Base-by-base conservation (phyloP, 2,113 vertebrate species). In the Phylloscopus whistleri region DNA sequence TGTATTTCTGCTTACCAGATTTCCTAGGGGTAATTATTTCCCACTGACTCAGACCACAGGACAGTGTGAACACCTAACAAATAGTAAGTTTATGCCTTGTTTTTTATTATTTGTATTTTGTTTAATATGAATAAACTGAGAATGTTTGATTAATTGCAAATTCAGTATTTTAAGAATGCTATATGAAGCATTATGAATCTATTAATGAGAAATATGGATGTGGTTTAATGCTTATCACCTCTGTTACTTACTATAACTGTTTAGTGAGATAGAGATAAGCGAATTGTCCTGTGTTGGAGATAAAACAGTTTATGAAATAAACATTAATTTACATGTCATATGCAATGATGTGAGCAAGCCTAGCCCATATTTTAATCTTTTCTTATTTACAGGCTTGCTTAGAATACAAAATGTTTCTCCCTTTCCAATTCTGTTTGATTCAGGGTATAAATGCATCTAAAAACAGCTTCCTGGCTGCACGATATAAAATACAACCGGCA, bases 61-160 rank as follows among this genome's bases (percentile, higher is more conserved):
- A 96, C 79, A 76, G 83, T 60, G 85, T 67, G 94, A 93, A 83
- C 91, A 90, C 24, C 93, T 88, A 62, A 83, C 72, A 95, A 97
- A 97, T 13, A 94, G 98, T 98, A 97, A 98, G 98, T 98, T 97
- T 73, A 35, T 95, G 56, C 63, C 58, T 89, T 87, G 10, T 89
- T 97, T 97, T 97, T 96, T 96, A 49, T 87, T 93, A 68, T 91
- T 90, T 10, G 5, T 93, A 15, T 87, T 96, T 73, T 58, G 67
- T 85, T 93, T 46, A 70, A 72, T 72, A 26, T 77, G 66, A 37
- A 84, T 70, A 78, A 96, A 31, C 72, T 94, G 90, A 64, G 92
- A 96, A 68, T 84, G 28, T 77, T 87, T 77, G 24, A 72, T 85
- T 89, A 77, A 86, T 79, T 88, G 75, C 35, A 78, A 83, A 60